Percentiles rank a stretch among this genome's conserved stretches.
Evolutionary conservation across 2,888 invertebrate species (phyloP).

Genomic region (Drosophila austrosaltans): DNA sequence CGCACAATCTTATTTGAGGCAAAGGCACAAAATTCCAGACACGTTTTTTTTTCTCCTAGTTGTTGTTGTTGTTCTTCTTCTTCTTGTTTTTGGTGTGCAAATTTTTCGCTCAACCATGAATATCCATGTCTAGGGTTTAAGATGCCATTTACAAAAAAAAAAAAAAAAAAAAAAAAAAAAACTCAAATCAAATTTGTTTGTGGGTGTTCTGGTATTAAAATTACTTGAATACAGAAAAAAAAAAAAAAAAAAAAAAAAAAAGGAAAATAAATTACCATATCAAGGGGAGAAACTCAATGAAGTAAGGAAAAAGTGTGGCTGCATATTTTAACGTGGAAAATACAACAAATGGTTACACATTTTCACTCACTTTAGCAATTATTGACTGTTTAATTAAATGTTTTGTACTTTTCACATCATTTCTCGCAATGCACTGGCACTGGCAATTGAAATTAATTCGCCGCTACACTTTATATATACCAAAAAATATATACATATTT

Average conservation of each 20-base stretch:
- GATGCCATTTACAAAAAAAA: slow-evolving; percentile 35
- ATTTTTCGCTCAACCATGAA: slow-evolving; percentile 38
- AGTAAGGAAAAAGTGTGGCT: neutral
- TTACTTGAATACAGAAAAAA: too few species aligned
- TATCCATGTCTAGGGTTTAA: slow-evolving; percentile 56
- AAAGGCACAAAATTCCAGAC: slow-evolving; percentile 7
- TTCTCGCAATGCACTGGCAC: neutral
- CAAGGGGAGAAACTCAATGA: neutral
- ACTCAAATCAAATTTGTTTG: slow-evolving; percentile 63
- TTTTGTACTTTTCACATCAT: neutral
- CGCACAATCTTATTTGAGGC: neutral
- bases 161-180: too few species aligned
- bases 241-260: too few species aligned
- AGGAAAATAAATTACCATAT: neutral
- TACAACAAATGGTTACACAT: neutral
- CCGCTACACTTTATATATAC: neutral
- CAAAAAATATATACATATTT: neutral
- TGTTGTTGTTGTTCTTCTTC: slow-evolving; percentile 26
- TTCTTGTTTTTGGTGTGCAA: slow-evolving; percentile 23
- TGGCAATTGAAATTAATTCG: slow-evolving; percentile 9
- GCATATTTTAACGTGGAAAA: neutral
- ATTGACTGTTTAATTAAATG: slow-evolving; percentile 34
- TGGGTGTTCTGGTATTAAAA: slow-evolving; percentile 30
- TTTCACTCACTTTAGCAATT: slow-evolving; percentile 1
- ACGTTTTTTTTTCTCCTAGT: slow-evolving; percentile 3